Evolutionary conservation across 2,797 vertebrate species (phyloP), one percentile per base, ranked within the genome.

Genomic region (Melanogrammus aeglefinus): DNA sequence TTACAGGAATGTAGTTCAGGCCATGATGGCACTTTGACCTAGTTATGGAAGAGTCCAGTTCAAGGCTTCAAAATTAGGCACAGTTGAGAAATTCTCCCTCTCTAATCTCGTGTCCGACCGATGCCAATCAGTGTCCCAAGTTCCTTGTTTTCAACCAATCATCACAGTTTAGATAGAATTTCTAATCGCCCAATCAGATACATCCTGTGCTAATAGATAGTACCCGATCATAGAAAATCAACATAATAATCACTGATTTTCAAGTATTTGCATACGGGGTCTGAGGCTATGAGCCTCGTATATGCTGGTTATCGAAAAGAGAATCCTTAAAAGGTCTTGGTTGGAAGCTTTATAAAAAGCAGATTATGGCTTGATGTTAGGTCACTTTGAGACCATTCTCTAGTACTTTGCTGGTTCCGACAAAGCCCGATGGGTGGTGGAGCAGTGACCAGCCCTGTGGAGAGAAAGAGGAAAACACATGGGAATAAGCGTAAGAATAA

Each of bases 391-490:
- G 57, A 69, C 3, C 8, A 4, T 12, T 27, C 70, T 4, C 81
- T 90, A 92, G 81, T 87, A 85, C 44, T 83, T 88, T 0, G 79
- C 85, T 0, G 87, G 75, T 27, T 69, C 63, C n/a, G 83, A 38
- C 10, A 41, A 9, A 47, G 81, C 24, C 0, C 31, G 86, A 2
- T 90, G 89, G 79, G 21, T 86, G 72, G 81, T 89, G 69, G 92
- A 90, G 81, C 94, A 95, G 81, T 90, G 88, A 27, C 94, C 93
- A 5, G 75, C 87, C 81, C 94, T 93, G 79, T 13, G 24, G 57
- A 71, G 38, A 76, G 1, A 27, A 35, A 39, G 18, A 70, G 0
- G 36, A 27, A 41, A 16, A n/a, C 6, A 44, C 88, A 0, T 7
- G 75, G 24, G 18, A 57, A 35, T 18, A 35, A 63, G 6, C n/a